phyloP scores from a whole-genome alignment of 2,113 vertebrate species.

The Nothoprocta perdicaria region DNA sequence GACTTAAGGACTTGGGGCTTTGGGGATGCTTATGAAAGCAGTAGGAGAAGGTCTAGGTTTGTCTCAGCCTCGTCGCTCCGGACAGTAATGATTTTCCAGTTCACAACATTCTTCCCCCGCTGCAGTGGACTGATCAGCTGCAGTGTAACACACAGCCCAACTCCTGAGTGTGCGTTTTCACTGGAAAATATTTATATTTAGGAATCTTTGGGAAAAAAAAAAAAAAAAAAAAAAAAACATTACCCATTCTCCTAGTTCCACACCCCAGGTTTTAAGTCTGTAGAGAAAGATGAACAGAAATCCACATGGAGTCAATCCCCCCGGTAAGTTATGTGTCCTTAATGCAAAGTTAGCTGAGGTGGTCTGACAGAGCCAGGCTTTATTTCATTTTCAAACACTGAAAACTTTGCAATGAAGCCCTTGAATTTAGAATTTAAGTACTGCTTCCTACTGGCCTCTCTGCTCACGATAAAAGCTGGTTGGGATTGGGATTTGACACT shows the following conservation, averaged over 20 bases:
- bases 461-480: rapidly evolving
- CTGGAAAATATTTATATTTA: neutral
- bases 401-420: neutral
- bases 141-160: rapidly evolving
- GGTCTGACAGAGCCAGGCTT: neutral
- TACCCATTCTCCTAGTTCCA: neutral
- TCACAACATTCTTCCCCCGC: neutral
- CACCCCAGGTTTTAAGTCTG: neutral
- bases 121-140: neutral
- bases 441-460: neutral
- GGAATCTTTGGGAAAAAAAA: neutral
- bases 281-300: rapidly evolving
- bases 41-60: neutral
- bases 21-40: neutral
- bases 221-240: no score
- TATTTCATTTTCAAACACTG: rapidly evolving
- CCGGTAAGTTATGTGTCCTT: rapidly evolving
- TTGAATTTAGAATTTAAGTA: neutral
- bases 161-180: neutral
- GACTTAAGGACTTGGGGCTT: neutral
- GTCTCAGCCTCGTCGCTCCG: neutral
- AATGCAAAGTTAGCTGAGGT: neutral
- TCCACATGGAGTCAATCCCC: neutral
- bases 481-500: neutral
- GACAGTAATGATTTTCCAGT: neutral